These are phyloP conservation scores for Bujurquina vittata DNA, from an alignment of 2,113 vertebrate species.

Conservation along the genomic window DNA sequence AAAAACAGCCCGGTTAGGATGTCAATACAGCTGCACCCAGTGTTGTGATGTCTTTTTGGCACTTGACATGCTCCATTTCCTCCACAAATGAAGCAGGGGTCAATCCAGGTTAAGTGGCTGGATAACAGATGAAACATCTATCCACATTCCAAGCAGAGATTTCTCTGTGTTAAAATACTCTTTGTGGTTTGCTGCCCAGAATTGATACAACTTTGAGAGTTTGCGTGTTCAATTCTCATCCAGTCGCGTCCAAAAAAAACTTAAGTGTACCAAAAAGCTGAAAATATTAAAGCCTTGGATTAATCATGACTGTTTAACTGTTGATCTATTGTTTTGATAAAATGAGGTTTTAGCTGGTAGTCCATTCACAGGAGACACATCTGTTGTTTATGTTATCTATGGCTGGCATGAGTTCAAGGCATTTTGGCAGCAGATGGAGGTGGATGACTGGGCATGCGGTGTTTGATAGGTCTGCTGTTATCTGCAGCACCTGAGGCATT, in stretches of 20 bases:
- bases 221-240: neutral
- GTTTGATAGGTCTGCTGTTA: conserved; percentile 51
- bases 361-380: conserved; percentile 49
- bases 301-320: conserved; percentile 24
- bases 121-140: neutral
- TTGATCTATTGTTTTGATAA: conserved; percentile 40
- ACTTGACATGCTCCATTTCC: conserved; percentile 14
- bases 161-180: neutral
- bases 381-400: conserved; percentile 70
- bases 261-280: neutral
- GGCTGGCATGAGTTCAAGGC: conserved; percentile 65
- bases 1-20: conserved; percentile 3
- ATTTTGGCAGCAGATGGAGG: conserved; percentile 52
- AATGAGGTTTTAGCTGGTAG: conserved; percentile 33
- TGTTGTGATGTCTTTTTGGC: conserved; percentile 31
- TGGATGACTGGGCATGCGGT: conserved; percentile 55
- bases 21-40: conserved; percentile 18
- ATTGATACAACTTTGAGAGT: neutral
- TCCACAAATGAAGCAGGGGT: conserved; percentile 1
- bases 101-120: conserved; percentile 8
- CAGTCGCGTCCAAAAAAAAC: neutral
- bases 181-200: neutral
- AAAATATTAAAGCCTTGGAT: conserved; percentile 6
- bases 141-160: neutral
- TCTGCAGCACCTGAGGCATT: conserved; percentile 42